Evolutionary conservation across 2,113 vertebrate genomes (phyloP).

Genomic region (Pedetes capensis): DNA sequence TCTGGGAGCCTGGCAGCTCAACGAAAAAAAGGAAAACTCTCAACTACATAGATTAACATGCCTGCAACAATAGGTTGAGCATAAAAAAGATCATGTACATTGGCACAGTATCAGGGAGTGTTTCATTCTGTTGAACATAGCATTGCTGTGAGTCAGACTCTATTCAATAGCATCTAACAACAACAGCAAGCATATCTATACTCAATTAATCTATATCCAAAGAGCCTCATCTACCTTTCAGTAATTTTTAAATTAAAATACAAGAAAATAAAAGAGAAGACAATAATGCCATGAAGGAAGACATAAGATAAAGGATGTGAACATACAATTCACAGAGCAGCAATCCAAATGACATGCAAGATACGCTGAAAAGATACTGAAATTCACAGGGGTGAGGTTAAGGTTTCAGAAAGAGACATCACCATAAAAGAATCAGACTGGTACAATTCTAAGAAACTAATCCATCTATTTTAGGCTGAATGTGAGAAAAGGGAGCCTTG

Average conservation of each 20-base stretch:
- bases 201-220: neutral
- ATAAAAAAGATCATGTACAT: no score
- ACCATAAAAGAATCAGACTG: neutral
- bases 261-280: slow-evolving; percentile 4
- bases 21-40: no score
- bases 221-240: neutral
- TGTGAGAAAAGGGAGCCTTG: neutral
- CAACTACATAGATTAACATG: no score
- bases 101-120: no score
- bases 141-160: no score
- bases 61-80: no score
- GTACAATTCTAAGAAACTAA: neutral
- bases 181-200: neutral
- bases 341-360: neutral
- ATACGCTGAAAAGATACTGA: neutral
- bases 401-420: neutral
- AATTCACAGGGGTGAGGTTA: neutral
- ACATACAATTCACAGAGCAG: neutral
- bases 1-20: no score
- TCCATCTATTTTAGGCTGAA: neutral
- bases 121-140: no score
- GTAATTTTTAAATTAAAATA: neutral
- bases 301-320: neutral
- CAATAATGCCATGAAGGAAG: neutral
- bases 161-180: no score